Evolutionary conservation across 2,797 vertebrate species (phyloP).

Genomic region (Melanogrammus aeglefinus): DNA sequence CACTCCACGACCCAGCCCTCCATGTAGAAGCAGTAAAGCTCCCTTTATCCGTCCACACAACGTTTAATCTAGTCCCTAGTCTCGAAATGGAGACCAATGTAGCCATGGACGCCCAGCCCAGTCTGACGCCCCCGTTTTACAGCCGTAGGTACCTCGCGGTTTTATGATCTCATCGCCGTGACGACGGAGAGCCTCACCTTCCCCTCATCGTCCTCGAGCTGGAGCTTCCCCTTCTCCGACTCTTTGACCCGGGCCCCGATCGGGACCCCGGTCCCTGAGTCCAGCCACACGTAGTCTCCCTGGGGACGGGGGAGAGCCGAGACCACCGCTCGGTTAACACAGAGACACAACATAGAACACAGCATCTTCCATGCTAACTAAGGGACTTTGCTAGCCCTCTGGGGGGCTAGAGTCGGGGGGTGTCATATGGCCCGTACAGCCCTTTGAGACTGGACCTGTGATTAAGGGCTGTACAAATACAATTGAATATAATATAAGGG

Average conservation of each 20-base stretch:
- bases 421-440: too few species aligned
- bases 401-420: too few species aligned
- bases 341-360: too few species aligned
- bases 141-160: neutral
- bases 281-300: slow-evolving; percentile 95
- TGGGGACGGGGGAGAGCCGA: slow-evolving; percentile 39
- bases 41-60: neutral
- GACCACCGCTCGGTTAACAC: neutral
- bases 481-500: neutral
- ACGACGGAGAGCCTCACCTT: slow-evolving; percentile 75
- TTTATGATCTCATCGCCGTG: neutral
- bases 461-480: neutral
- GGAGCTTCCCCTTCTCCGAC: slow-evolving; percentile 77
- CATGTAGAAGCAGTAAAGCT: neutral
- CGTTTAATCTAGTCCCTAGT: neutral
- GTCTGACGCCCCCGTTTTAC: neutral
- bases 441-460: too few species aligned
- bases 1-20: neutral
- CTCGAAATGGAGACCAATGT: neutral
- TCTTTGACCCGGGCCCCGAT: slow-evolving; percentile 86
- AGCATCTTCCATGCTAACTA: too few species aligned
- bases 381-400: too few species aligned
- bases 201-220: slow-evolving; percentile 91
- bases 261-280: slow-evolving; percentile 71
- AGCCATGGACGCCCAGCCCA: neutral